Evolutionary conservation across 2,797 vertebrate species (phyloP), one percentile per base, ranked within the genome.

Genomic region (Pteropus rufus): DNA sequence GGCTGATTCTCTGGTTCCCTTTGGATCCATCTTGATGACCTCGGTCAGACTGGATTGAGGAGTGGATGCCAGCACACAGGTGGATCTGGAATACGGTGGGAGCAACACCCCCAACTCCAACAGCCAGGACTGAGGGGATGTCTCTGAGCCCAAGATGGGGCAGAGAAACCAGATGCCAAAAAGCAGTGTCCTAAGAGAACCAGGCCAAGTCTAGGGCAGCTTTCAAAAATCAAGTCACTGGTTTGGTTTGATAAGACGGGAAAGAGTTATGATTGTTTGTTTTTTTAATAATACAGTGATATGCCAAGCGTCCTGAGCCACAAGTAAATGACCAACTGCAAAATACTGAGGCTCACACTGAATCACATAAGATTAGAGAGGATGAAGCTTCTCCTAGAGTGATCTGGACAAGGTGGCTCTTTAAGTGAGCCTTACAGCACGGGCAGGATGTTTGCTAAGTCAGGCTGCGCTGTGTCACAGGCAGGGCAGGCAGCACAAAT

Each of bases 391-490:
- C 3, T 62, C 39, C 60, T 31, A 26, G 39, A 31, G 54, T 18
- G 19, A 5, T 54, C 91, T 81, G 31, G 31, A 73, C 15, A 34
- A 3, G 24, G 5, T 7, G 23, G 54, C n/a, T 0, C 34, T 49
- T 34, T 3, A 15, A 4, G 1, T 11, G 15, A 81, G 19, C 44
- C 73, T 64, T 3, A 19, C 11, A 3, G 5, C 23, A 2, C 1
- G 19, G 65, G 54, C 12, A 4, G 16, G 69, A 12, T 2, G 31
- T 54, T 44, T 46, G 34, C 39, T 36, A 14, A 34, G 52, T 12
- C 7, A 60, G 41, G 26, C 1, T 7, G 34, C 18, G 62, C 88
- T 14, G 0, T 62, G 69, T 29, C 75, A 26, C 23, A 5, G 60
- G 70, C 10, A 54, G 36, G 36, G 84, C 41, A 19, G 39, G n/a